Conservation (phyloP, 2,888 invertebrate species). For the Aethes cnicana region DNA sequence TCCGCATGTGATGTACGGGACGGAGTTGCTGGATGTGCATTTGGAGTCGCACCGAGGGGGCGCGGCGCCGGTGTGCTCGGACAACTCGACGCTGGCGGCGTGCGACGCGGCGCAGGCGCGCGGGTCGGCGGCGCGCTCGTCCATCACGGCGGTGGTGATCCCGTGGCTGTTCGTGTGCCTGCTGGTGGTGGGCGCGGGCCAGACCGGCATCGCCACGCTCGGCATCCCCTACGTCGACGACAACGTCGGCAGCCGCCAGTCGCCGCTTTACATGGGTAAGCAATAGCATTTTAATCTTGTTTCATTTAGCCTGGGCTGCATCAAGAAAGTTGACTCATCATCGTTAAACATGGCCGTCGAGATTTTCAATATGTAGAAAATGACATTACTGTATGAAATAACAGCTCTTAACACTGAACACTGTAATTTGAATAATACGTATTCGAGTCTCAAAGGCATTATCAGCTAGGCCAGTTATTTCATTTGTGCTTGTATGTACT, state of each 20-base stretch:
- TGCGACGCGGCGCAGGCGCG: constrained; percentile 85
- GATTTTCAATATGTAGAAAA: too few relatives aligned
- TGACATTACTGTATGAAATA: too few relatives aligned
- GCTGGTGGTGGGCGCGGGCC: constrained; percentile 94
- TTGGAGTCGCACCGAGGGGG: constrained; percentile 60
- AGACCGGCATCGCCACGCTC: constrained; percentile 95
- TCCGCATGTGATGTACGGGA: constrained; percentile 93
- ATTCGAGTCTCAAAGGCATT: too few relatives aligned
- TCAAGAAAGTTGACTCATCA: too few relatives aligned
- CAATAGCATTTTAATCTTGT: constrained; percentile 36
- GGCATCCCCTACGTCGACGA: constrained; percentile 97
- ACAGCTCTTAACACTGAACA: too few relatives aligned
- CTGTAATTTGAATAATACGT: too few relatives aligned
- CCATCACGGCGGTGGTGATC: constrained; percentile 90
- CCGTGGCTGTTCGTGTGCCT: constrained; percentile 94
- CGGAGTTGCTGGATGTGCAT: constrained; percentile 83
- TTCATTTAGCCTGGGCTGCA: too few relatives aligned
- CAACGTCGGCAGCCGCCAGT: constrained; percentile 95
- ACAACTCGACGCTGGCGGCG: constrained; percentile 47
- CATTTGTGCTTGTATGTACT: too few relatives aligned
- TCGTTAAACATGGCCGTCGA: too few relatives aligned
- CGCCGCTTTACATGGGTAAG: constrained; percentile 95
- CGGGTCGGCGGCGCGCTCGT: constrained; percentile 87
- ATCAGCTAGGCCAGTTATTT: too few relatives aligned
- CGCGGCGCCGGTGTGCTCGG: constrained; percentile 61